A percentile compares a stretch with the other conserved stretches of the same genome.
These are phyloP conservation scores for Aphodius granarius DNA, from an alignment of 2,888 invertebrate genomes.

Conservation along the genomic window DNA sequence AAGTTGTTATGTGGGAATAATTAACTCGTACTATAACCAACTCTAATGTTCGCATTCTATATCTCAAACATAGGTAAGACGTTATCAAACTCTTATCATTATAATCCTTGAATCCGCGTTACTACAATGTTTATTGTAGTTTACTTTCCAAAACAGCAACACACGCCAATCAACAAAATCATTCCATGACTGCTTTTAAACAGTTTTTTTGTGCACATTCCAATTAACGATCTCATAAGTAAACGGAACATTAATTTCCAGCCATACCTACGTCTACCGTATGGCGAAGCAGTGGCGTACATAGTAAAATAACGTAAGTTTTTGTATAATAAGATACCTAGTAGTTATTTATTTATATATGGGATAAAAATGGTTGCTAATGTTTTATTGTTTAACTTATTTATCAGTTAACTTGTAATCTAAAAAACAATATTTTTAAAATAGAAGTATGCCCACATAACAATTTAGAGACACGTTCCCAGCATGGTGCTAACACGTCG, in stretches of 20 bases:
- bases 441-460: too few species aligned
- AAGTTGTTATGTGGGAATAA: background rate
- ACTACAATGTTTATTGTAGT: too few species aligned
- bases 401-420: background rate
- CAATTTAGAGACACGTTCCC: too few species aligned
- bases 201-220: background rate
- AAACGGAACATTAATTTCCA: background rate
- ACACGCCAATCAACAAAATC: background rate
- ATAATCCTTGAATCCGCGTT: too few species aligned
- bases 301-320: background rate
- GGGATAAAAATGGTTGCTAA: background rate
- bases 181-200: background rate
- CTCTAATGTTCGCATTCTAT: background rate
- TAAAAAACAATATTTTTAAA: too few species aligned
- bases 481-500: too few species aligned
- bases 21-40: background rate
- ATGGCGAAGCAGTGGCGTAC: background rate
- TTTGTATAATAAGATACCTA: background rate
- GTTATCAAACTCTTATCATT: background rate
- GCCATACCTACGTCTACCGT: background rate
- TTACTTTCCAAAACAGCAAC: background rate
- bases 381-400: background rate
- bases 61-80: background rate
- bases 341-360: background rate
- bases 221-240: background rate